phyloP scores from a whole-genome alignment of 1,140 invertebrate species.

The Drosophila willistoni region DNA sequence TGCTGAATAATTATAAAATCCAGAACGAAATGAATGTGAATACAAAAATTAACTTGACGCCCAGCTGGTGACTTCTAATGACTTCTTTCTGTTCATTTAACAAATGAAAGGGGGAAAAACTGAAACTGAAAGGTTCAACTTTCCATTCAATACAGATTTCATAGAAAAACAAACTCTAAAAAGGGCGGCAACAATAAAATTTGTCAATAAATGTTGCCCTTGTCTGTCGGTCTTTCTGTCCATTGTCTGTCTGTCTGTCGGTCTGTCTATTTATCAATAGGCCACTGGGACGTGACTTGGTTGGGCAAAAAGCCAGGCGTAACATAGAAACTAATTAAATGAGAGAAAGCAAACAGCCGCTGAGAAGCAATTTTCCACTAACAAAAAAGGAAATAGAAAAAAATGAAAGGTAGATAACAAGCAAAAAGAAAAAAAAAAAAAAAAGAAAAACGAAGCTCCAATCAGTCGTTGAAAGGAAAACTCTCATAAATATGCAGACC shows the following conservation, averaged over 20 bases:
- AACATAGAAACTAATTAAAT: conserved; percentile 68
- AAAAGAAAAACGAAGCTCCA: conserved; percentile 25
- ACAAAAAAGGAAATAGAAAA: conserved; percentile 4
- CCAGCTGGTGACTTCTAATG: conserved; percentile 6
- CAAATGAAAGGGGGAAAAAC: conserved; percentile 21
- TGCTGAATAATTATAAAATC: conserved; percentile 65
- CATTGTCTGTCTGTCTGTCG: conserved; percentile 4
- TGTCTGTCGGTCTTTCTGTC: background rate
- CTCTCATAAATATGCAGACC: conserved; percentile 71
- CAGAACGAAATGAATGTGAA: conserved; percentile 18
- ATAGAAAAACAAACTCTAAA: conserved; percentile 28
- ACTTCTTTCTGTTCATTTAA: conserved; percentile 21
- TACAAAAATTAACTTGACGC: conserved; percentile 11
- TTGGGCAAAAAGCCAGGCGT: conserved; percentile 21
- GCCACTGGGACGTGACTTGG: conserved; percentile 57
- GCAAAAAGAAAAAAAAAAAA: too few species aligned
- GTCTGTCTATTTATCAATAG: conserved; percentile 63
- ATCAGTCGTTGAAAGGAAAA: conserved; percentile 32
- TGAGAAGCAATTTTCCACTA: conserved; percentile 30
- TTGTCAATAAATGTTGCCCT: conserved; percentile 66
- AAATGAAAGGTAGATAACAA: conserved; percentile 8
- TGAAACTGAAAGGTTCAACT: conserved; percentile 30
- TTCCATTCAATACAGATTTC: conserved; percentile 15
- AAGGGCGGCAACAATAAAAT: conserved; percentile 22
- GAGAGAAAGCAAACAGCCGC: conserved; percentile 21